Evolutionary conservation across 1,140 invertebrate species (phyloP).

Genomic region (Drosophila pseudoananassae): DNA sequence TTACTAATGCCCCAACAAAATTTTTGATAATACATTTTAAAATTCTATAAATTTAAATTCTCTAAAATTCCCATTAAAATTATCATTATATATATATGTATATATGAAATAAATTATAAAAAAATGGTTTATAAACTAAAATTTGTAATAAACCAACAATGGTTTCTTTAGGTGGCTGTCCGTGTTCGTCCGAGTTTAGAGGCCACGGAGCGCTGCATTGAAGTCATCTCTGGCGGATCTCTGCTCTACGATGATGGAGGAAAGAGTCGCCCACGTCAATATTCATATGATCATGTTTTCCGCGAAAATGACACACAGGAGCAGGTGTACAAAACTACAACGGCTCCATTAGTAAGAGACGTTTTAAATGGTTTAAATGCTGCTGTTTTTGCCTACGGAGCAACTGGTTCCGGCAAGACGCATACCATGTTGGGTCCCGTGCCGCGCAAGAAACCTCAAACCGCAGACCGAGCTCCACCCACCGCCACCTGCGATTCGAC

Average conservation of each 20-base stretch:
- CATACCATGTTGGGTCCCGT: slow-evolving; percentile 83
- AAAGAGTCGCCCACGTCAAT: slow-evolving; percentile 88
- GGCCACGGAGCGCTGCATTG: slow-evolving; percentile 77
- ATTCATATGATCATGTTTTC: slow-evolving; percentile 95
- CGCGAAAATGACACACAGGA: slow-evolving; percentile 91
- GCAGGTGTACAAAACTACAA: slow-evolving; percentile 93
- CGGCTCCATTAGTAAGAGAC: slow-evolving; percentile 93
- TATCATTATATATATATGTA: too few relatives aligned
- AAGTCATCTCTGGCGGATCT: slow-evolving; percentile 77
- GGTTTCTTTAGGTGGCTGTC: slow-evolving; percentile 68
- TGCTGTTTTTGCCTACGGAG: slow-evolving; percentile 96
- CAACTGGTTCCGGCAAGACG: slow-evolving; percentile 79
- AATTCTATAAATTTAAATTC: too few relatives aligned
- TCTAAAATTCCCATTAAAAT: too few relatives aligned
- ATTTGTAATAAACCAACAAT: background rate
- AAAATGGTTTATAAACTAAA: too few relatives aligned
- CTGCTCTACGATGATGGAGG: slow-evolving; percentile 84
- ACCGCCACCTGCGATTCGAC: slow-evolving; percentile 33
- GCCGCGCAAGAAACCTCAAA: slow-evolving; percentile 75
- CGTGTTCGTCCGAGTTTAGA: slow-evolving; percentile 77
- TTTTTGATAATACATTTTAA: too few relatives aligned
- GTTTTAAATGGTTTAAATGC: slow-evolving; percentile 97
- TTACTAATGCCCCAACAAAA: too few relatives aligned
- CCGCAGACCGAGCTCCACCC: slow-evolving; percentile 35
- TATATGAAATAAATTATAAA: too few relatives aligned